Conservation (phyloP, 2,113 vertebrate species). For the Panurus biarmicus region DNA sequence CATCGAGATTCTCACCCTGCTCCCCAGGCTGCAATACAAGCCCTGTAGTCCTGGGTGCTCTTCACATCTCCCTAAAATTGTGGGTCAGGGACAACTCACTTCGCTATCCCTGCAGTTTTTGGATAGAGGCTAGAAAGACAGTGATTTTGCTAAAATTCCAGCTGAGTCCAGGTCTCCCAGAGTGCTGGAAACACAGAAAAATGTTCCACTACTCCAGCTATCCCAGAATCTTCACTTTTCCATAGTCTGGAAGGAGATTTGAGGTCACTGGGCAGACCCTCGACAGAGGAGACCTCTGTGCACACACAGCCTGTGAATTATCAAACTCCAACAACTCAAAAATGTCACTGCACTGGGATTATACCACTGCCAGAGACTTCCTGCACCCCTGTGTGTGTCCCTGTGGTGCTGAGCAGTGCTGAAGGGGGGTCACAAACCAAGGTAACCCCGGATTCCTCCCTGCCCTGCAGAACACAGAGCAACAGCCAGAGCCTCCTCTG, state of each 20-base stretch:
- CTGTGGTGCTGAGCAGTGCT: fast-evolving
- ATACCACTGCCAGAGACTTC: fast-evolving
- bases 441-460: background rate
- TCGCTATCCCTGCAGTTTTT: background rate
- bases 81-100: background rate
- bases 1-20: background rate
- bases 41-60: background rate
- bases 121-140: background rate
- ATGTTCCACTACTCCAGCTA: fast-evolving
- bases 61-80: background rate
- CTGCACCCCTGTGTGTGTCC: background rate
- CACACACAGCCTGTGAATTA: background rate
- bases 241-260: background rate
- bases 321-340: fast-evolving
- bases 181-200: background rate
- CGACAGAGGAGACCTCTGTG: background rate
- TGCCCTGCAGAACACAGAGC: background rate
- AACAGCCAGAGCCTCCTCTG: background rate
- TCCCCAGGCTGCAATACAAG: background rate
- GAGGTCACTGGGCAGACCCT: background rate
- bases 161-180: background rate
- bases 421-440: background rate
- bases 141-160: background rate
- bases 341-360: background rate
- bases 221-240: background rate